These are phyloP conservation scores for Platycheirus rosarum DNA, from an alignment of 2,888 invertebrate genomes.

Conservation along the genomic window DNA sequence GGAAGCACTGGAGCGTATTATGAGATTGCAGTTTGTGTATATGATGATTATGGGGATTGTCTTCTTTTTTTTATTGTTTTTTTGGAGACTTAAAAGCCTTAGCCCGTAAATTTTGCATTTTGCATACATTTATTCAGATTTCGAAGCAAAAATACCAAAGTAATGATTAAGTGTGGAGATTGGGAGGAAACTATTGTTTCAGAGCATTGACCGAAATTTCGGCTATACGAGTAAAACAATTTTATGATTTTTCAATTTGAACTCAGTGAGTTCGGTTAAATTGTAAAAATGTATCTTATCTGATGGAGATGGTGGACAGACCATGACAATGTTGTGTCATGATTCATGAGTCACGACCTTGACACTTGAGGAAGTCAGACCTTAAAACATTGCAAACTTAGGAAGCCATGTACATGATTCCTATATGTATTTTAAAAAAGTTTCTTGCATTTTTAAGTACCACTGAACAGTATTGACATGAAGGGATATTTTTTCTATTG, in stretches of 20 bases:
- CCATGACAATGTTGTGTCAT: not conserved
- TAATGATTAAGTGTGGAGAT: constrained; percentile 32
- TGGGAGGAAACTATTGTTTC: not conserved
- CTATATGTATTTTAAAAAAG: too few relatives aligned
- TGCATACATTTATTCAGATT: constrained; percentile 8
- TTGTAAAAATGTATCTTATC: not conserved
- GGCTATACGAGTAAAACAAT: not conserved
- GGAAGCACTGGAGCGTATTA: constrained; percentile 62
- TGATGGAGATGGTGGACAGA: not conserved
- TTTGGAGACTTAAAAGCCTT: constrained; percentile 41
- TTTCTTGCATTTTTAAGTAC: too few relatives aligned
- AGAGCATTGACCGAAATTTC: constrained; percentile 18
- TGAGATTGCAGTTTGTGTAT: constrained; percentile 56
- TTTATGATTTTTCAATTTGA: constrained; percentile 6
- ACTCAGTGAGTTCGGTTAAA: not conserved
- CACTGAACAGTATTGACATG: too few relatives aligned
- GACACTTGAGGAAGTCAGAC: not conserved
- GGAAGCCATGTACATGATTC: too few relatives aligned
- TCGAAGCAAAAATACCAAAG: constrained; percentile 53
- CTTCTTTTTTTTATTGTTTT: not conserved
- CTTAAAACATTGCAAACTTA: too few relatives aligned
- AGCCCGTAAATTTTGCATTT: not conserved
- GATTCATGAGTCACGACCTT: constrained; percentile 26
- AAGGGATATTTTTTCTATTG: too few relatives aligned
- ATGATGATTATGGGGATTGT: constrained; percentile 34